These are phyloP conservation scores for Diabrotica virgifera DNA, from an alignment of 1,140 invertebrate genomes.

Conservation along the genomic window DNA sequence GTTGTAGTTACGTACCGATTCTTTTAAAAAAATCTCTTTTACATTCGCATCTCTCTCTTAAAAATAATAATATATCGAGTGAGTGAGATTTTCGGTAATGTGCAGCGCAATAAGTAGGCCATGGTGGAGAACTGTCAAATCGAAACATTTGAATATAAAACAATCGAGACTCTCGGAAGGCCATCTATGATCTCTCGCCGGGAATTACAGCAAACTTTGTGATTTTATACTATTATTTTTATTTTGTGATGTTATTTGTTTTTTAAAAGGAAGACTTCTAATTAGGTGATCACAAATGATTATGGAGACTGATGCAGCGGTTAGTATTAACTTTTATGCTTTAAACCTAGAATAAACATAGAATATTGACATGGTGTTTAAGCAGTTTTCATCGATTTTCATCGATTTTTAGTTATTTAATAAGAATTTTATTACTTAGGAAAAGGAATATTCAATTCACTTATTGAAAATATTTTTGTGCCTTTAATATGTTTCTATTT, in stretches of 20 bases:
- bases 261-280: neutral
- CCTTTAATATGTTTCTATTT: too few relatives aligned
- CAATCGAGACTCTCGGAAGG: conserved; percentile 12
- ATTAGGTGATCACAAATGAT: conserved; percentile 9
- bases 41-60: neutral
- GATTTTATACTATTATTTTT: conserved; percentile 1
- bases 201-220: neutral
- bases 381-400: too few relatives aligned
- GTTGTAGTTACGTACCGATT: conserved; percentile 16
- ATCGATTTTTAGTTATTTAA: too few relatives aligned
- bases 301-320: conserved; percentile 19
- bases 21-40: conserved; percentile 8
- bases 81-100: conserved; percentile 13
- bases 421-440: too few relatives aligned
- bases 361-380: too few relatives aligned
- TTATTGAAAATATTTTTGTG: too few relatives aligned
- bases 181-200: conserved; percentile 15
- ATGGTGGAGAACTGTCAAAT: conserved; percentile 22
- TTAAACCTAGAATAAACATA: too few relatives aligned
- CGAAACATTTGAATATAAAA: conserved; percentile 17
- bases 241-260: conserved; percentile 4
- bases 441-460: too few relatives aligned
- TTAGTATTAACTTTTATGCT: conserved; percentile 5
- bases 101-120: conserved; percentile 8
- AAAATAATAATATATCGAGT: neutral